Evolutionary conservation across 2,113 vertebrate species (phyloP).

Genomic region (Sterna hirundo): DNA sequence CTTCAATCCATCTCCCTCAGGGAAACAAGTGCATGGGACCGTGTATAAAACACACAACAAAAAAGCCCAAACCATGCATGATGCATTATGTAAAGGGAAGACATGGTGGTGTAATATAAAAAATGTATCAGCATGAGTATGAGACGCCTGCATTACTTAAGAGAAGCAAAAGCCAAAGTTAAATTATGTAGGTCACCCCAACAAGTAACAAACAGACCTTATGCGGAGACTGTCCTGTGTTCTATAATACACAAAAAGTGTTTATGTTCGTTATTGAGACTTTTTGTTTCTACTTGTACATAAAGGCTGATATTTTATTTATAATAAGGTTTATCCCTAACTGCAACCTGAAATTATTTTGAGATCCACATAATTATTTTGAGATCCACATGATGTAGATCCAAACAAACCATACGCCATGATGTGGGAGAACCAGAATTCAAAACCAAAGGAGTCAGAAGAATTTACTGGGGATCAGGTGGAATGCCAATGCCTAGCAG

Average conservation of each 20-base stretch:
- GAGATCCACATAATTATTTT: not conserved
- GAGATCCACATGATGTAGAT: not conserved
- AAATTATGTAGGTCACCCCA: not conserved
- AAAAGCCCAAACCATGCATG: not conserved
- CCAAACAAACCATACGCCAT: not conserved
- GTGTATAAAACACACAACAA: not conserved
- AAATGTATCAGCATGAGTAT: not conserved
- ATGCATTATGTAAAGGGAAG: slow-evolving; percentile 7
- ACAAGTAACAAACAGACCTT: not conserved
- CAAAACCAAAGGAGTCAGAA: not conserved
- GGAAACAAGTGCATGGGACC: slow-evolving; percentile 1
- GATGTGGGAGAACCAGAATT: not conserved
- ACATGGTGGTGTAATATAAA: not conserved
- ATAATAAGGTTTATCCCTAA: not conserved
- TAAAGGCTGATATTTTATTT: not conserved
- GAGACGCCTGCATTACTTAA: not conserved
- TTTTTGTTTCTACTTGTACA: not conserved
- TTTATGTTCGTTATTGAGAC: not conserved
- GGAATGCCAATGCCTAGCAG: not conserved
- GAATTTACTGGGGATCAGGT: not conserved
- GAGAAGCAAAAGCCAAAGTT: not conserved
- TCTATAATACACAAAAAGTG: not conserved
- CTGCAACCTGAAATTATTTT: not conserved
- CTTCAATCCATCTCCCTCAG: not conserved
- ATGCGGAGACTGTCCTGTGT: not conserved